Base-by-base conservation (phyloP, 2,888 invertebrate species). In the Tenthredo livida region DNA sequence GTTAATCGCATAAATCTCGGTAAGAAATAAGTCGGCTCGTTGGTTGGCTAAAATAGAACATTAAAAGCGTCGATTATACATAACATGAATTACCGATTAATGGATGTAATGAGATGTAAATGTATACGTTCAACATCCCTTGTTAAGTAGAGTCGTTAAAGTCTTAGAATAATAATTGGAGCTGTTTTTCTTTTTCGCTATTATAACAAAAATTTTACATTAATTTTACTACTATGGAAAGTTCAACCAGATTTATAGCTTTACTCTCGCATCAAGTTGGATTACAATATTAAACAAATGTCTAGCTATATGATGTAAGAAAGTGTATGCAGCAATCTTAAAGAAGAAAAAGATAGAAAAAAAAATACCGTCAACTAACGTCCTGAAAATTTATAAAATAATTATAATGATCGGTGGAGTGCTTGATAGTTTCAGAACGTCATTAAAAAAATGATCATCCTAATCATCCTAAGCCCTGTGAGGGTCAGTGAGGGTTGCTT, bases 381-480 rank as follows among this genome's bases (percentile, higher is more conserved):
- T 54, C 1, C 1, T 54, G 54, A 17, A 54, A n/a, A 70, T n/a
- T 70, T 70, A 37, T 37, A 9, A 37, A 15, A 70, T 70, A 17
- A 70, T 70, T 70, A 70, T 37, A 70, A 70, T 70, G 37, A 70
- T 43, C 21, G 43, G 21, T 25, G 40, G 43, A 9, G 12, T n/a
- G n/a, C 21, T 73, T 43, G n/a, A 40, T 21, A 73, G 40, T 40
- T 43, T 10, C 21, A 25, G 40, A 21, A 29, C 33, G 77, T 50
- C 9, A 29, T 77, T 54, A 77, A 25, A 54, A 12, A 54, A 77
- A 77, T 77, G 29, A 33, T 77, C 17, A 54, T 54, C 29, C 29
- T 54, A n/a, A 73, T 77, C 77, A n/a, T 29, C 29, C 72, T 50
- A n/a, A 17, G 6, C 29, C 47, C 17, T 54, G 33, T 3, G 9